A percentile compares a stretch with the other conserved stretches of the same genome.
These are phyloP conservation scores for Tachyglossus aculeatus DNA, from an alignment of 2,797 vertebrate genomes.

Conservation along the genomic window DNA sequence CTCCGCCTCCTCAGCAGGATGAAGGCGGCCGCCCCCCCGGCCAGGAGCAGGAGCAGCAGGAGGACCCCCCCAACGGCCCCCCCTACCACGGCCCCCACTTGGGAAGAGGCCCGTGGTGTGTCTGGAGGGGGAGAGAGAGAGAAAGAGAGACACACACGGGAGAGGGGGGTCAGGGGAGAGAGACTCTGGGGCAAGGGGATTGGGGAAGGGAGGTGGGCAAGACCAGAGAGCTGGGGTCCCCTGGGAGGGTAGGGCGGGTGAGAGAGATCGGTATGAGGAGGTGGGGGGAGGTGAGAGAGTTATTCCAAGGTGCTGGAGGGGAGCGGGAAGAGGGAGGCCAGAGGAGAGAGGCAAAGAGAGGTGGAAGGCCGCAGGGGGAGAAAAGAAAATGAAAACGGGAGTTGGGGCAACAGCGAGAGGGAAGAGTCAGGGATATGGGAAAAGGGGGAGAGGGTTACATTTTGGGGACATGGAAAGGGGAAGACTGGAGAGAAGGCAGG, in stretches of 20 bases:
- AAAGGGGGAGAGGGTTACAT: too few relatives aligned
- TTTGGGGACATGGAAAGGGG: too few relatives aligned
- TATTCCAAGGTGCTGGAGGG: neutral
- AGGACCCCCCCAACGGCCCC: constrained; percentile 86
- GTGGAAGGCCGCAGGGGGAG: too few relatives aligned
- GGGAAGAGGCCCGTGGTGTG: constrained; percentile 60
- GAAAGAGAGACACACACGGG: neutral
- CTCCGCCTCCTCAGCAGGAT: constrained; percentile 75
- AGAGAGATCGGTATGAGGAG: neutral
- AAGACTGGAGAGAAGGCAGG: neutral
- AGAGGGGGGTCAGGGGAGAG: constrained; percentile 70
- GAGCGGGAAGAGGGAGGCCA: too few relatives aligned
- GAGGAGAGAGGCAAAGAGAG: too few relatives aligned
- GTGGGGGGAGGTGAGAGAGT: neutral
- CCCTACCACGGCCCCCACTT: constrained; percentile 81
- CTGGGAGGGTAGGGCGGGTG: too few relatives aligned
- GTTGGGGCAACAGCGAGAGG: too few relatives aligned
- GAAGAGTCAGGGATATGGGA: too few relatives aligned
- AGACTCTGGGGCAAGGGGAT: constrained; percentile 68
- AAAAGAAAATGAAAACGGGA: too few relatives aligned
- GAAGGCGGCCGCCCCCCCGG: constrained; percentile 78
- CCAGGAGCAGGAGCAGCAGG: constrained; percentile 83
- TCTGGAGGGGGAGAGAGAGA: constrained; percentile 46
- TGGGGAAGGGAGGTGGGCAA: too few relatives aligned
- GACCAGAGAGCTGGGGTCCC: too few relatives aligned